phyloP scores from a whole-genome alignment of 2,113 vertebrate genomes.

The Dipodomys spectabilis region DNA sequence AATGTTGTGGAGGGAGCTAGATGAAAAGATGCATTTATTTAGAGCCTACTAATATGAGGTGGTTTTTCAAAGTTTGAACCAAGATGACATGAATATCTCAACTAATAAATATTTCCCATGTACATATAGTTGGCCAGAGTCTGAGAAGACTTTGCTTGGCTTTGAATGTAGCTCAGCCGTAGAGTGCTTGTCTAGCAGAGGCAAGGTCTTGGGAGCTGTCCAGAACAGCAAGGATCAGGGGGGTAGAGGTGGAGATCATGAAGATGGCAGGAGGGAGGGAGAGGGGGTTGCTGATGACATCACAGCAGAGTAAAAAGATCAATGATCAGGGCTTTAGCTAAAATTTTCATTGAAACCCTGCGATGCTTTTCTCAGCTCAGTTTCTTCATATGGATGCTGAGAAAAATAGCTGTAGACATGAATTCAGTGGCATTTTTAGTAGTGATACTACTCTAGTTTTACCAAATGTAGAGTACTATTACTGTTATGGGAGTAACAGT shows the following conservation, averaged over 20 bases:
- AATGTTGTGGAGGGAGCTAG: background rate
- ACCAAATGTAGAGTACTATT: no score
- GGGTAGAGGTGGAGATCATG: no score
- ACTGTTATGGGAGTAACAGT: background rate
- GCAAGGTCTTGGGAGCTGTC: background rate
- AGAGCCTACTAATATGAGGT: background rate
- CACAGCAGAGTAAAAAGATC: background rate
- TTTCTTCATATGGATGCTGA: background rate
- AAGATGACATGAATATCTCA: background rate
- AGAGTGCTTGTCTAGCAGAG: background rate
- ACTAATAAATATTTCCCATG: background rate
- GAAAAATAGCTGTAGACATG: background rate
- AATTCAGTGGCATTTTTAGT: background rate
- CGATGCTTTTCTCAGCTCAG: background rate
- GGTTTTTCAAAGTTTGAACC: constrained; percentile 21
- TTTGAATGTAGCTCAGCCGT: background rate
- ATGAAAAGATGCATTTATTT: background rate
- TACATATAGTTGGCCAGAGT: background rate
- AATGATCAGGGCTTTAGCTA: background rate
- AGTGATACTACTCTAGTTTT: background rate
- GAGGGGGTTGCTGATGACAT: background rate
- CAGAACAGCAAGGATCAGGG: background rate
- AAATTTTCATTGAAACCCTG: background rate
- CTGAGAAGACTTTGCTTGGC: background rate
- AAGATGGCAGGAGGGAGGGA: no score